A percentile compares a stretch with the other conserved stretches of the same genome.
Conservation (phyloP, 2,888 invertebrate species). For the Epiblema foenella region DNA sequence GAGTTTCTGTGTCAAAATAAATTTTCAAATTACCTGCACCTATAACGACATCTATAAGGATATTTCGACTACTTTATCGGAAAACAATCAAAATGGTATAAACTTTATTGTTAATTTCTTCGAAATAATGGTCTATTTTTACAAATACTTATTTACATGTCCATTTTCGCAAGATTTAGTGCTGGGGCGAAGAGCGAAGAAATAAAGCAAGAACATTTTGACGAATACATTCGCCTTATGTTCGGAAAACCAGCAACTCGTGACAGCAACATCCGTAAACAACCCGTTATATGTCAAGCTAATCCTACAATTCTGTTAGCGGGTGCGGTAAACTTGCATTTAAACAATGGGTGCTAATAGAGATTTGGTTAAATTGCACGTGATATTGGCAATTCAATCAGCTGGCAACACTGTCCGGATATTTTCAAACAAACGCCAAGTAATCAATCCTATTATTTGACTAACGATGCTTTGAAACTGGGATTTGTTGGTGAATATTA, state of each 20-base stretch:
- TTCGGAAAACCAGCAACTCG: not conserved
- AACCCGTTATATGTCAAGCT: slow-evolving; percentile 21
- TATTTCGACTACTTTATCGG: no score
- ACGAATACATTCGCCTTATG: no score
- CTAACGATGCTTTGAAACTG: slow-evolving; percentile 51
- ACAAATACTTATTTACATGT: no score
- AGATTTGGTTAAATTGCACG: slow-evolving; percentile 62
- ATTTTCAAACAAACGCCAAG: slow-evolving; percentile 67
- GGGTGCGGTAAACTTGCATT: slow-evolving; percentile 37
- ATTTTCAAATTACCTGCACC: no score
- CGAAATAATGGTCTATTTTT: no score
- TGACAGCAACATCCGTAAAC: slow-evolving; percentile 6
- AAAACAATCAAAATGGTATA: no score
- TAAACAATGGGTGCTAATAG: slow-evolving; percentile 55
- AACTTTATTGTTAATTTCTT: no score
- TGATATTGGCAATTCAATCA: slow-evolving; percentile 70
- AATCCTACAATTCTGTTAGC: slow-evolving; percentile 27
- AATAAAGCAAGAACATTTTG: no score
- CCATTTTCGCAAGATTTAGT: no score
- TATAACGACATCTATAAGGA: no score
- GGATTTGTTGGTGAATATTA: slow-evolving; percentile 20
- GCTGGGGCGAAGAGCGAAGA: no score
- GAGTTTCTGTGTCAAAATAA: no score
- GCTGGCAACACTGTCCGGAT: slow-evolving; percentile 63
- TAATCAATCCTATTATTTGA: slow-evolving; percentile 71